Evolutionary conservation across 2,888 invertebrate species (phyloP).

Genomic region (Eurytoma californica): DNA sequence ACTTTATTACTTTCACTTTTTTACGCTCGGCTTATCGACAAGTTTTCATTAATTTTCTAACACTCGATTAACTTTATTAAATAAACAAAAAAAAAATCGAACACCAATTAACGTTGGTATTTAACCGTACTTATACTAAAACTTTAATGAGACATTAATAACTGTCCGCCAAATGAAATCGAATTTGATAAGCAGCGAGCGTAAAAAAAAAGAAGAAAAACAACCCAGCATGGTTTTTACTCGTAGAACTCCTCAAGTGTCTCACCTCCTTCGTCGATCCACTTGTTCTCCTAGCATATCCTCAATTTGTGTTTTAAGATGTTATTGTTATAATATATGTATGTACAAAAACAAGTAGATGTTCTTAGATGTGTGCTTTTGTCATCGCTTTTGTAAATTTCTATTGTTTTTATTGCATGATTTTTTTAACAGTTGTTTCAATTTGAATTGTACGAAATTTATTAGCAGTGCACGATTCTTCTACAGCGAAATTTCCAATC

Average conservation of each 20-base stretch:
- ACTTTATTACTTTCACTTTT: slow-evolving; percentile 46
- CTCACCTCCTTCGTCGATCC: slow-evolving; percentile 14
- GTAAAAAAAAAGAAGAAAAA: slow-evolving; percentile 39
- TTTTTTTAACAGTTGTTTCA: slow-evolving; percentile 6
- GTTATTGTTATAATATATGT: slow-evolving; percentile 35
- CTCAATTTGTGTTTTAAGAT: slow-evolving; percentile 27
- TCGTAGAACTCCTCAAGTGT: slow-evolving; percentile 27
- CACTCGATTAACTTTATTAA: slow-evolving; percentile 12
- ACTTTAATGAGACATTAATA: background rate
- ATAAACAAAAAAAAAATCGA: slow-evolving; percentile 22
- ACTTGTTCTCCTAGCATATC: slow-evolving; percentile 3
- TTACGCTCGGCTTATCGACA: slow-evolving; percentile 68
- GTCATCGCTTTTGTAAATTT: slow-evolving; percentile 28
- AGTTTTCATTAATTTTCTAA: background rate
- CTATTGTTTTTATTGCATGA: slow-evolving; percentile 16
- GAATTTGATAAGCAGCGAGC: slow-evolving; percentile 47
- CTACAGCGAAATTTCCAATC: background rate
- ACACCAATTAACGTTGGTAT: slow-evolving; percentile 14
- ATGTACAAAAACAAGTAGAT: slow-evolving; percentile 23
- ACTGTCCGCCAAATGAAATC: background rate
- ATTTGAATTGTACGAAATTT: background rate
- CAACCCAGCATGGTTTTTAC: slow-evolving; percentile 40
- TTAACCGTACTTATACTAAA: slow-evolving; percentile 24
- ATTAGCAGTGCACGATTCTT: background rate
- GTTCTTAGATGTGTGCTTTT: slow-evolving; percentile 31